Evolutionary conservation across 2,888 invertebrate species (phyloP), one percentile per base, ranked within the genome.

Genomic region (Parthenolecanium corni): DNA sequence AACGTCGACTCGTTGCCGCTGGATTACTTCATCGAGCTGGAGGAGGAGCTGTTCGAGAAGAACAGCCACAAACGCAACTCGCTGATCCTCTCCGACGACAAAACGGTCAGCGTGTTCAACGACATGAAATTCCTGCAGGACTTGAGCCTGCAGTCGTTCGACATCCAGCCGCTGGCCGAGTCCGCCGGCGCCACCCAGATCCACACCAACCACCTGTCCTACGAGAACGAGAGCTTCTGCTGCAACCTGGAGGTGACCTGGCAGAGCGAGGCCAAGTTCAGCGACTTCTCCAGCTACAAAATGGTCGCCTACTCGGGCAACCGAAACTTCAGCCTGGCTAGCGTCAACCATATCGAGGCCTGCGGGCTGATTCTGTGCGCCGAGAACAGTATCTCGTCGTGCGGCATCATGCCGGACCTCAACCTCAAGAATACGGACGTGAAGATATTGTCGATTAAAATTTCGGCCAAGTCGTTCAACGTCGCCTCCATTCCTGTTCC

Each of bases 321-420:
- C n/a, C 47, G 38, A n/a, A 61, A 61, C 38, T 61, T 38, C 40
- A 61, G 49, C 9, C 16, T 51, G 18, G 47, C 47, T 0, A 64
- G 66, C 1, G 64, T 66, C 9, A 46, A 64, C 14, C 69, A 69
- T 18, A 65, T 71, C 31, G 69, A 71, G 44, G 66, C 70, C 1
- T 75, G 75, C 64, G 71, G 69, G 1, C 52, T 76, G 14, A 66
- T 73, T 16, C n/a, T 61, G 51, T 61, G 61, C 24, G 70, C 72
- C 52, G 47, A 51, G 42, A 42, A 20, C 6, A 44, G 38, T n/a
- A n/a, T 4, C 0, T 18, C 47, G 3, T 14, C 1, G 11, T 36
- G 3, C 14, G 25, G 18, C 16, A 42, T 36, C 1, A 74, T 73
- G 64, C 62, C 68, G 0, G 69, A 71, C 56, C 67, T 70, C 1